Evolutionary conservation across 1,140 invertebrate species (phyloP).

Genomic region (Heterodera schachtii): DNA sequence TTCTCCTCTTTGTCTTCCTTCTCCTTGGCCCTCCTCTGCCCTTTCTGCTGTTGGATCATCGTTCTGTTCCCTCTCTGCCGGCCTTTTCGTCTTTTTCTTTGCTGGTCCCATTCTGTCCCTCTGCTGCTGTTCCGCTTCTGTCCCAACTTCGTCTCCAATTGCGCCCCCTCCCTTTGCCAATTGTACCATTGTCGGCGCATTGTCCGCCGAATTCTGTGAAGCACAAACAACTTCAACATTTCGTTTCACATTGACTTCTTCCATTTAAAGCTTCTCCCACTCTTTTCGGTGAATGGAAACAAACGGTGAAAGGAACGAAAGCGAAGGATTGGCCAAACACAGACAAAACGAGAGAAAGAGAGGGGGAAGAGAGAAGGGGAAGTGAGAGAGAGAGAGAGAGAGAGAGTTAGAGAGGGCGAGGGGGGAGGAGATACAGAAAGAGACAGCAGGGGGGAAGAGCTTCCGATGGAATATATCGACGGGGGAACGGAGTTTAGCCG

Average conservation of each 20-base stretch:
- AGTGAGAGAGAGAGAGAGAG: too few relatives aligned
- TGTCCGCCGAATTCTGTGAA: background rate
- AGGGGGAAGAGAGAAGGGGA: too few relatives aligned
- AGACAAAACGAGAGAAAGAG: background rate
- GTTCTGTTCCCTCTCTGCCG: background rate
- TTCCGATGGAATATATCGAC: background rate
- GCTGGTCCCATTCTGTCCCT: background rate
- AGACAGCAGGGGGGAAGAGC: background rate
- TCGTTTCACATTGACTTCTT: background rate
- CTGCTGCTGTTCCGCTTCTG: background rate
- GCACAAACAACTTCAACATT: background rate
- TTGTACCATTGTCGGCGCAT: background rate
- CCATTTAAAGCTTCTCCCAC: background rate
- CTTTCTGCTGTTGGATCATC: background rate
- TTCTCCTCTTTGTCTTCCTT: constrained; percentile 5
- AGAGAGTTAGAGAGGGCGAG: too few relatives aligned
- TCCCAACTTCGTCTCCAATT: background rate
- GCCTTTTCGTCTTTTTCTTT: background rate
- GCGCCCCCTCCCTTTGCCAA: background rate
- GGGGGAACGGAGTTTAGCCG: background rate
- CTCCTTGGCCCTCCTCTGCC: constrained; percentile 8
- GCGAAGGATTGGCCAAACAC: background rate
- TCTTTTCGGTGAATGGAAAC: background rate
- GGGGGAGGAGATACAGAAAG: too few relatives aligned
- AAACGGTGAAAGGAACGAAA: background rate